Conservation (phyloP, 2,797 vertebrate species). For the Streptopelia turtur region DNA sequence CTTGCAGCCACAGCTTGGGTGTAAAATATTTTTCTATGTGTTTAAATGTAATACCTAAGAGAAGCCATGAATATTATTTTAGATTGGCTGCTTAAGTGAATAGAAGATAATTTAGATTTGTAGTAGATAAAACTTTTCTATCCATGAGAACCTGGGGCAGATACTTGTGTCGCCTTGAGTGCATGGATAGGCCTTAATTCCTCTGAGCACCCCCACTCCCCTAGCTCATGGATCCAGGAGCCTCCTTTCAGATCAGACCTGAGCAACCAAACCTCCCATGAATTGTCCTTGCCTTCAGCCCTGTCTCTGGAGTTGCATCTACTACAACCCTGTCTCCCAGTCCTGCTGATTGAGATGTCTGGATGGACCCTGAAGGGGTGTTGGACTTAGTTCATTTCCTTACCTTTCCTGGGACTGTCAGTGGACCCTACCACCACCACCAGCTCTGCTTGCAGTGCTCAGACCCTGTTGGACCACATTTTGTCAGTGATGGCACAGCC, state of each 20-base stretch:
- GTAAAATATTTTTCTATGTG: slow-evolving; percentile 9
- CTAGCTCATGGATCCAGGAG: background rate
- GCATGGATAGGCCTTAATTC: background rate
- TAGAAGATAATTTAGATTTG: background rate
- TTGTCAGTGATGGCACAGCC: accelerated
- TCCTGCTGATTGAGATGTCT: background rate
- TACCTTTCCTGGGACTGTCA: background rate
- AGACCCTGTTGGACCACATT: accelerated
- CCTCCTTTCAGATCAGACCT: background rate
- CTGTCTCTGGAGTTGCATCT: accelerated
- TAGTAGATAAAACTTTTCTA: background rate
- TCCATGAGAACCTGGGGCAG: background rate
- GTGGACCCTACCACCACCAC: accelerated
- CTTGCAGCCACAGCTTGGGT: background rate
- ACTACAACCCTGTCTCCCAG: background rate
- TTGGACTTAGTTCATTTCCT: background rate
- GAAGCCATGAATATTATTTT: background rate
- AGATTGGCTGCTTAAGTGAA: background rate
- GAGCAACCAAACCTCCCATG: background rate
- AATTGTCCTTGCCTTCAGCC: background rate
- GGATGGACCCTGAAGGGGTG: background rate
- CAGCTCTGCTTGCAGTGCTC: background rate
- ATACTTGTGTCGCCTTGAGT: background rate
- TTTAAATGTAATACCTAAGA: background rate
- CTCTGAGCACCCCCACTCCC: accelerated